Base-by-base conservation (phyloP, 2,797 vertebrate genomes). In the Rallus crepitans region DNA sequence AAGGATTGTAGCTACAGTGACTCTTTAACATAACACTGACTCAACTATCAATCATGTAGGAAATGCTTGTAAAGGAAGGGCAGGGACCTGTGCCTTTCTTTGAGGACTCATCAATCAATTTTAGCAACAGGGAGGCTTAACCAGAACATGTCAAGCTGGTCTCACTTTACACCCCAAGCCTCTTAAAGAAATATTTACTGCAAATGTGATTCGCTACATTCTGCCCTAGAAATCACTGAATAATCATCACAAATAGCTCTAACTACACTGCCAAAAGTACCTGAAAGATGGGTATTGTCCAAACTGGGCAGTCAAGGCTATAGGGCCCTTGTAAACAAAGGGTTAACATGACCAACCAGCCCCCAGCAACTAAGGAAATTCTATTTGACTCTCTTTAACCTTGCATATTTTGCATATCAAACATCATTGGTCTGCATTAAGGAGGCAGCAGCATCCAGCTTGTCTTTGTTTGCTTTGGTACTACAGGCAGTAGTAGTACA, bases 171-270 rank as follows among this genome's bases (percentile, higher is more conserved):
- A 75, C 9, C 31, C 31, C 39, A 89, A 91, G 68, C 45, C 16
- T 88, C 50, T 68, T 95, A 75, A 85, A 70, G 64, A 85, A 71
- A 86, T 75, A 91, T 87, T 94, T 82, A 33, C 35, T 75, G n/a
- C 37, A 70, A 84, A 70, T 5, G 10, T 90, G 75, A 63, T 79
- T 89, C 56, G 59, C 31, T 72, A 4, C 12, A 16, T 70, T 87
- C 31, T 76, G 19, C 55, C 35, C 35, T 30, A 59, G 73, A 89
- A 92, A 89, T 37, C 4, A 11, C 68, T 80, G 68, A 69, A 30
- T 73, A 89, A 61, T 52, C 3, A 4, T 63, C 73, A 50, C 33
- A 72, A 89, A 57, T 37, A 65, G 4, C 27, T 66, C 50, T 47
- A 70, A 40, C 12, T 23, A 14, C 21, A 15, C 27, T 30, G 82